phyloP scores from a whole-genome alignment of 2,888 invertebrate genomes.

The Tricholauxania praeusta region DNA sequence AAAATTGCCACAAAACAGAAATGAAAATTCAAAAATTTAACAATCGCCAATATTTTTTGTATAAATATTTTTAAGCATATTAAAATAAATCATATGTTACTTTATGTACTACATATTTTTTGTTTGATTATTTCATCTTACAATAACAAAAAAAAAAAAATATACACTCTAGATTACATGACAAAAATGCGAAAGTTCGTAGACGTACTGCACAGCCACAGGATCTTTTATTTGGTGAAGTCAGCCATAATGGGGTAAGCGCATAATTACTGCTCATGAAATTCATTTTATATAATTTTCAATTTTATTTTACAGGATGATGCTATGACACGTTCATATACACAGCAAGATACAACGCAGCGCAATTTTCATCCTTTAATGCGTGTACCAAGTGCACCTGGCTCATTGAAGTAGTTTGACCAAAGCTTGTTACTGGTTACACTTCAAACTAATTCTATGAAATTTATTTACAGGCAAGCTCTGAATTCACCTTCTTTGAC shows the following conservation, averaged over 20 bases:
- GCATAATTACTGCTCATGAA: not conserved
- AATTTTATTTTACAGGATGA: constrained; percentile 48
- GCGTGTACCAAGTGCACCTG: constrained; percentile 81
- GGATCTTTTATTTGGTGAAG: constrained; percentile 75
- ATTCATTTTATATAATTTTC: constrained; percentile 17
- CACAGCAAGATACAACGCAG: constrained; percentile 52
- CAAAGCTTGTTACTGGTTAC: no score
- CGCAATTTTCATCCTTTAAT: constrained; percentile 68
- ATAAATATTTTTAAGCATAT: constrained; percentile 33
- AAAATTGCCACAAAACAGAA: constrained; percentile 25
- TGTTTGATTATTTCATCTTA: constrained; percentile 23
- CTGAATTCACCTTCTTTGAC: constrained; percentile 54
- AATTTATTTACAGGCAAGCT: constrained; percentile 49
- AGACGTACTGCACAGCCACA: constrained; percentile 76
- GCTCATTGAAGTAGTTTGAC: constrained; percentile 76
- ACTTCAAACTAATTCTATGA: no score
- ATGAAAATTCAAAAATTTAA: constrained; percentile 7
- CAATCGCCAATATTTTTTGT: no score
- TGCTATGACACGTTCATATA: constrained; percentile 58
- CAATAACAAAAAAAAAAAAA: not conserved
- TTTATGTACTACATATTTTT: not conserved
- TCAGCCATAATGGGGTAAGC: constrained; percentile 55
- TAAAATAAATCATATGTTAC: constrained; percentile 8
- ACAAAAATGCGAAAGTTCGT: constrained; percentile 70
- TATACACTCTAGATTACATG: constrained; percentile 40